Conservation (phyloP, 1,140 invertebrate genomes). For the Bombus consobrinus region DNA sequence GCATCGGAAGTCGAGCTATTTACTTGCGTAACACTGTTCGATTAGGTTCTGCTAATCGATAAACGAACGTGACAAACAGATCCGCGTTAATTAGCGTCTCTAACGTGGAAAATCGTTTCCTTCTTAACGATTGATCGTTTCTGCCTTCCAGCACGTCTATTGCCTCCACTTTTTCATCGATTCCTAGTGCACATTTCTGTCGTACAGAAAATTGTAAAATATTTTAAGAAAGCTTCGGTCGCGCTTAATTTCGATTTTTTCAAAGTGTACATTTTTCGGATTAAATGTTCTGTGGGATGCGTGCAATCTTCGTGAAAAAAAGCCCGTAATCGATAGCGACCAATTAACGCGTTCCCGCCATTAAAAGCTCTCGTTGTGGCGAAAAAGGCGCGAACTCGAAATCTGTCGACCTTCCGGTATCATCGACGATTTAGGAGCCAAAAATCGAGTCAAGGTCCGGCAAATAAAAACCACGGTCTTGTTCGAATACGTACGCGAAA, state of each 20-base stretch:
- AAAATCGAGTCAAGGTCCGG: constrained; percentile 65
- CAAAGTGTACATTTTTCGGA: background rate
- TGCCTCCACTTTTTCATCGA: background rate
- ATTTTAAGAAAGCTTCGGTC: background rate
- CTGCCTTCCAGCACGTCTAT: background rate
- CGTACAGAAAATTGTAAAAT: background rate
- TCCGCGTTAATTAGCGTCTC: constrained; percentile 27
- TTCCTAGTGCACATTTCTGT: too few relatives aligned
- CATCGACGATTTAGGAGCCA: constrained; percentile 20
- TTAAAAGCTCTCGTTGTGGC: too few relatives aligned
- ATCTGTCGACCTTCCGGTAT: background rate
- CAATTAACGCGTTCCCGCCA: background rate
- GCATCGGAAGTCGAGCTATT: constrained; percentile 28
- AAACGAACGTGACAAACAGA: constrained; percentile 19
- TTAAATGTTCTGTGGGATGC: too few relatives aligned
- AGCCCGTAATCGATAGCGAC: background rate
- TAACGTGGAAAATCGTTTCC: too few relatives aligned
- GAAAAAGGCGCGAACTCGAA: background rate
- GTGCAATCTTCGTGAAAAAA: background rate
- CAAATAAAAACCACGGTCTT: constrained; percentile 49
- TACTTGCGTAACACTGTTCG: constrained; percentile 29
- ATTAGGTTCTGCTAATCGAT: constrained; percentile 37
- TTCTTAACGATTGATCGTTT: too few relatives aligned
- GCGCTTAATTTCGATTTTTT: background rate
- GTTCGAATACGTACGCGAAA: background rate